phyloP scores from a whole-genome alignment of 2,888 invertebrate genomes.

The Noctua janthe region DNA sequence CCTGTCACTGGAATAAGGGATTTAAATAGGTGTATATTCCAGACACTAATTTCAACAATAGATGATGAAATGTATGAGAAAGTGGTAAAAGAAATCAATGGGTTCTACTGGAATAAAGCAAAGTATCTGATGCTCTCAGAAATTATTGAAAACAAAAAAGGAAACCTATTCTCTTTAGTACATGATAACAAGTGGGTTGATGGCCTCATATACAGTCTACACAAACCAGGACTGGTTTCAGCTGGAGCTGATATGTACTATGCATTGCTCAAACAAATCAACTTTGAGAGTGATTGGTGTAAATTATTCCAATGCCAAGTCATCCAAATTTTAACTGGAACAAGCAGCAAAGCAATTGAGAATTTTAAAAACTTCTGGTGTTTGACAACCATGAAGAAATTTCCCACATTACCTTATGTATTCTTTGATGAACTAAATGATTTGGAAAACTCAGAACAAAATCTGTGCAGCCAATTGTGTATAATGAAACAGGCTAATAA shows the following conservation, averaged over 20 bases:
- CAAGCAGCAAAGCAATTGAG: conserved; percentile 79
- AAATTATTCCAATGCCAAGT: conserved; percentile 79
- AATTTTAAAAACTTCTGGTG: conserved; percentile 89
- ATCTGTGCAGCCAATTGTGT: conserved; percentile 77
- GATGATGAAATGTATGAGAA: conserved; percentile 71
- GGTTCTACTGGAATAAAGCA: conserved; percentile 91
- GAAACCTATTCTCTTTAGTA: conserved; percentile 64
- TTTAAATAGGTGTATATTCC: conserved; percentile 87
- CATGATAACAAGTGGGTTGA: conserved; percentile 75
- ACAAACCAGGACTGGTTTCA: conserved; percentile 90
- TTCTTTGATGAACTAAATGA: conserved; percentile 74
- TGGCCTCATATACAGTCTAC: conserved; percentile 84
- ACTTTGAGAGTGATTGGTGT: conserved; percentile 84
- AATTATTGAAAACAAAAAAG: conserved; percentile 79
- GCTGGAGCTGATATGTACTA: conserved; percentile 91
- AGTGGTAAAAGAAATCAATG: conserved; percentile 79
- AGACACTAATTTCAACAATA: conserved; percentile 76
- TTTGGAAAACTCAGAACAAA: conserved; percentile 67
- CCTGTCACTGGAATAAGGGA: conserved; percentile 90
- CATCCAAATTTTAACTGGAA: conserved; percentile 74
- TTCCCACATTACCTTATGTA: conserved; percentile 74
- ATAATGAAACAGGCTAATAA: conserved; percentile 84
- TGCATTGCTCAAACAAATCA: conserved; percentile 83
- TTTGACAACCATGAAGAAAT: conserved; percentile 85
- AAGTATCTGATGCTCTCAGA: conserved; percentile 90